Conservation (phyloP, 2,113 vertebrate genomes). For the Tiliqua scincoides region DNA sequence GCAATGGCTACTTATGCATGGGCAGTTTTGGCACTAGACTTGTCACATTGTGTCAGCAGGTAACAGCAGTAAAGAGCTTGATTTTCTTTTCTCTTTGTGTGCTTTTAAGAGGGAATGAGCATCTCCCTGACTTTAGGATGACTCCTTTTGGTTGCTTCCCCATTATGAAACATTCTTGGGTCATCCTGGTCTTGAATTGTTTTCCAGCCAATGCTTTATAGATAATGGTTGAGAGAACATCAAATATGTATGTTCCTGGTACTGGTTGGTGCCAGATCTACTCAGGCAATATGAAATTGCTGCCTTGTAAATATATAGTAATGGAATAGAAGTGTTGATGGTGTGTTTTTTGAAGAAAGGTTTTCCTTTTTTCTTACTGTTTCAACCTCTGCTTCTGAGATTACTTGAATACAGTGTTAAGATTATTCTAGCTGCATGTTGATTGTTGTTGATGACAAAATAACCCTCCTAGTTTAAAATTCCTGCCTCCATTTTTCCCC, state of each 20-base stretch:
- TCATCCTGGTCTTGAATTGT: not conserved
- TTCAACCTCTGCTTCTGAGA: slow-evolving; percentile 46
- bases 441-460: slow-evolving; percentile 44
- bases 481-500: not conserved
- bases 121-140: not conserved
- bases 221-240: not conserved
- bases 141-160: not conserved
- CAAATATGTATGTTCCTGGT: not conserved
- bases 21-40: not conserved
- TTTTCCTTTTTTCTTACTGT: slow-evolving; percentile 33
- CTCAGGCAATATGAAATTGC: slow-evolving; percentile 21
- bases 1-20: fast-evolving
- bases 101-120: not conserved
- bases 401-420: slow-evolving; percentile 26
- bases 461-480: slow-evolving; percentile 53
- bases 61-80: not conserved
- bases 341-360: slow-evolving; percentile 17
- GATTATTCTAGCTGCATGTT: slow-evolving; percentile 41
- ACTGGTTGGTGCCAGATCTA: not conserved
- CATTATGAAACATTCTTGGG: not conserved
- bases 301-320: not conserved
- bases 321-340: not conserved
- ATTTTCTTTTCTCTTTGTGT: not conserved
- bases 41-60: not conserved
- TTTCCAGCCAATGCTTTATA: not conserved